Evolutionary conservation across 2,888 invertebrate genomes (phyloP).

Genomic region (Polietes domitor): DNA sequence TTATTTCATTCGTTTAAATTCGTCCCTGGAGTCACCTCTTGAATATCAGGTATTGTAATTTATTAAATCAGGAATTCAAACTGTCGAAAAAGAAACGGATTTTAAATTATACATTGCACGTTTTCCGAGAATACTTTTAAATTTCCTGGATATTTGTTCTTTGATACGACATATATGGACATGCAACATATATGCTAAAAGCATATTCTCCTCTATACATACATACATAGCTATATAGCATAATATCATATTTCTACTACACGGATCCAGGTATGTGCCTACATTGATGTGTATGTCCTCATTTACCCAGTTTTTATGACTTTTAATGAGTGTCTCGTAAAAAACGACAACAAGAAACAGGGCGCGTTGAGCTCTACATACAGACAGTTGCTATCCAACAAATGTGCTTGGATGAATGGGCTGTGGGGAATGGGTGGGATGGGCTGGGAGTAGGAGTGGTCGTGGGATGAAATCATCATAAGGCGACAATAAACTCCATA

Average conservation of each 20-base stretch:
- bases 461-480: constrained; percentile 15
- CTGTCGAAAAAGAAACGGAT: no score
- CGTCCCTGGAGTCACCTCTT: no score
- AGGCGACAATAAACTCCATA: constrained; percentile 57
- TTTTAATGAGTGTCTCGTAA: constrained; percentile 33
- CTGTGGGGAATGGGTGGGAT: no score
- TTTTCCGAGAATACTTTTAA: no score
- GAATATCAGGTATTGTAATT: no score
- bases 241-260: constrained; percentile 16
- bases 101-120: no score
- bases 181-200: no score
- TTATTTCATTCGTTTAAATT: no score
- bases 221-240: constrained; percentile 18
- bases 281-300: constrained; percentile 22
- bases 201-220: background rate
- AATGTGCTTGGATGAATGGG: background rate
- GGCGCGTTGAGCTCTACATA: constrained; percentile 14
- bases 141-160: no score
- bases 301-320: constrained; percentile 35
- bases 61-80: no score
- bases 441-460: background rate
- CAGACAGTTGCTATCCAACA: background rate
- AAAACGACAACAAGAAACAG: constrained; percentile 7
- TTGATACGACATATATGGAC: no score
- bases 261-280: background rate